Evolutionary conservation across 2,113 vertebrate genomes (phyloP), one percentile per base, ranked within the genome.

Genomic region (Panthera leo): DNA sequence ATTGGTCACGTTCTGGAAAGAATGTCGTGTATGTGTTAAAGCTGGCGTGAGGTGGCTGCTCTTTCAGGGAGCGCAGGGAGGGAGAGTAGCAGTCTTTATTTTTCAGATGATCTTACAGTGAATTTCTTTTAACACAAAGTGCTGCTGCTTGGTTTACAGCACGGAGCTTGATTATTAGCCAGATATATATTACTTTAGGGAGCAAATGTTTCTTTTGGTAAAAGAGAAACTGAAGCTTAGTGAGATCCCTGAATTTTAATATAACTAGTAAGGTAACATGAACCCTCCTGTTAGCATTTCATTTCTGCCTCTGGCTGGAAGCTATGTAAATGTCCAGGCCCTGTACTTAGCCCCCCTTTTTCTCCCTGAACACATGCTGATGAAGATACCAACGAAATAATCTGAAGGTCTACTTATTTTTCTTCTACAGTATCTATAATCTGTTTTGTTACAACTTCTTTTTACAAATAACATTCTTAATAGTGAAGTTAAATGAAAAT

Each of bases 211-310:
- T 98, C 86, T 95, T 97, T 97, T 86, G 96, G 96, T 98, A 96
- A 97, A 98, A 98, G 98, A 98, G 97, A 98, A 98, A 98, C 96
- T 98, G 91, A 98, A 98, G 91, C 0, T 1, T 95, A 97, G 92
- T 98, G 97, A 98, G 98, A 96, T 98, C 98, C 98, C 94, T 98
- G 97, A 98, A 98, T 98, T 98, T 98, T 98, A 98, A 97, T 98
- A 89, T 7, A 67, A 55, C 97, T 97, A 89, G 92, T 95, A 97
- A 98, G 67, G 96, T 97, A 97, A 97, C 39, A 71, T 79, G 95
- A 97, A 85, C 93, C 34, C 80, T 88, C 96, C 96, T 93, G 93
- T 97, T 97, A 97, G 89, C 79, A 0, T 97, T 91, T 89, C 23
- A 6, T 42, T 82, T 96, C 63, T 92, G 68, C 93, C 91, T 85